Percentiles rank a stretch among this genome's conserved stretches.
These are phyloP conservation scores for Scyliorhinus canicula DNA, from an alignment of 2,797 vertebrate genomes.

Conservation along the genomic window DNA sequence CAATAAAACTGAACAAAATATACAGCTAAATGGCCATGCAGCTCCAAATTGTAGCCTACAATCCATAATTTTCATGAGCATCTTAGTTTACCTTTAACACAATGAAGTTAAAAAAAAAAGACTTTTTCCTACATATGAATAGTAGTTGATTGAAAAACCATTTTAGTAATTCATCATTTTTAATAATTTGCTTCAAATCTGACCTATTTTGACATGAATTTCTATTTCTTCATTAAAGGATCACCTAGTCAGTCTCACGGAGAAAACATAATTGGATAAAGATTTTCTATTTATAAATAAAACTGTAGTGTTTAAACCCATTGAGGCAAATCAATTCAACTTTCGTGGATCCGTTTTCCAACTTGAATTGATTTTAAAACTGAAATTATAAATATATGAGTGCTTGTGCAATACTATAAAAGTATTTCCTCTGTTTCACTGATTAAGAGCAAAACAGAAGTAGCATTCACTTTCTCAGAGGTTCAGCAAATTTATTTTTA, in stretches of 20 bases:
- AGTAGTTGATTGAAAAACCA: not conserved
- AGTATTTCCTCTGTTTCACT: not conserved
- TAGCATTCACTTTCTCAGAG: not conserved
- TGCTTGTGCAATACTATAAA: not conserved
- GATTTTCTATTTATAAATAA: not conserved
- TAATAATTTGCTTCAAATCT: not conserved
- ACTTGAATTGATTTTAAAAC: not conserved
- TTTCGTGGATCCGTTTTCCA: not conserved
- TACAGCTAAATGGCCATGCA: not conserved
- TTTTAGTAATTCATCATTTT: not conserved
- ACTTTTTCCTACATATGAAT: not conserved
- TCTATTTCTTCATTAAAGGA: not conserved
- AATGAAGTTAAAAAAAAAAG: not conserved
- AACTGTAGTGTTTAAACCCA: not conserved
- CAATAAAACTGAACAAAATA: not conserved
- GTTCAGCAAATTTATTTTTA: not conserved
- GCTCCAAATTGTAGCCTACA: too few relatives aligned
- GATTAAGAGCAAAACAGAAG: not conserved
- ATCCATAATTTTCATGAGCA: not conserved
- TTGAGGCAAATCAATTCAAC: not conserved
- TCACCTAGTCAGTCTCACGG: not conserved
- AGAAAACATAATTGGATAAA: not conserved
- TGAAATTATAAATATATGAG: not conserved
- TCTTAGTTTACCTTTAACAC: not conserved
- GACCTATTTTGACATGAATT: not conserved